Base-by-base conservation (phyloP, 2,797 vertebrate genomes). In the Notolabrus celidotus region DNA sequence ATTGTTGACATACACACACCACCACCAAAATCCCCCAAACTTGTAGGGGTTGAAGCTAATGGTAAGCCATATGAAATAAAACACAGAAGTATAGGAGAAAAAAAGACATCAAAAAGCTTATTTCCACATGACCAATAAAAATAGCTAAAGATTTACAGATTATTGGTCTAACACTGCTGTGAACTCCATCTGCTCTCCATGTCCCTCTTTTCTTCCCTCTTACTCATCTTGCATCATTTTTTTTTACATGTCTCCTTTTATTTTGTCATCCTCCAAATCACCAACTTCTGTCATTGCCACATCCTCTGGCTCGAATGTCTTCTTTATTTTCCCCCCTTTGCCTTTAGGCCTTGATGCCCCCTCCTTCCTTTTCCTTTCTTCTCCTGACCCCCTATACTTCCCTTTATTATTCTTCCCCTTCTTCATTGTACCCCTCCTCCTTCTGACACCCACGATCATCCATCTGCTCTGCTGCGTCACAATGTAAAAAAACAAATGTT, bases 381-480 rank as follows among this genome's bases (percentile, higher is more conserved):
- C 43, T 43, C 60, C 49, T 38, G 10, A 8, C 39, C 56, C 49
- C 33, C 23, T 46, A 56, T 10, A 31, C 17, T 33, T 22, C 25
- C 49, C 41, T 70, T 36, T 74, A 65, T 73, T 53, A 71, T 22
- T 7, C 42, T 17, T 34, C 11, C 34, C 34, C 34, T 36, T 60
- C 62, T 27, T 27, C 57, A 34, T 34, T 16, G 4, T 60, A 22
- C 73, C 45, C 77, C 79, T 39, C 71, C 86, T 66, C 62, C 60
- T 47, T 49, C 53, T 27, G 3, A 52, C 51, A 61, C 68, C 60
- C 66, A 67, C 65, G 41, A 50, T 46, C 56, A 70, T 56, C 86
- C 85, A 88, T 88, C 83, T 89, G 86, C 80, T 85, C 47, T 22
- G 5, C 49, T 52, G 59, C 59, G 0, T 46, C 57, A 72, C n/a